Evolutionary conservation across 53 echinoderm and acorn worm species (phyloP).

Genomic region (Henricia sp.): DNA sequence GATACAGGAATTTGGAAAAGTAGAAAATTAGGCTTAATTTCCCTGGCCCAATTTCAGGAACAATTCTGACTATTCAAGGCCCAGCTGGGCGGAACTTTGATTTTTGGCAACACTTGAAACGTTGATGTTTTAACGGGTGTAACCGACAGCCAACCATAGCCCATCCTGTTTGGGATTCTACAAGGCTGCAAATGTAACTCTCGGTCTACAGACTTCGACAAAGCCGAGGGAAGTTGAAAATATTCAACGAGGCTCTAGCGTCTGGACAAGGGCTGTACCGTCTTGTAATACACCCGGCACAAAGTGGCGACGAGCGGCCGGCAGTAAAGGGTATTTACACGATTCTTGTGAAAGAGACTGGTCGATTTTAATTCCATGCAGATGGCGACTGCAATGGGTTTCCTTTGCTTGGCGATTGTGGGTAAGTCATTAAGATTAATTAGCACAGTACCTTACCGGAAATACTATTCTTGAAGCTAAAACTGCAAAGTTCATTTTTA

Average conservation of each 20-base stretch:
- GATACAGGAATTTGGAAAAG: too few relatives aligned
- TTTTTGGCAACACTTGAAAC: too few relatives aligned
- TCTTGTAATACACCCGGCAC: background rate
- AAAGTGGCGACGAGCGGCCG: background rate
- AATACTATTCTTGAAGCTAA: too few relatives aligned
- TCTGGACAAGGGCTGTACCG: background rate
- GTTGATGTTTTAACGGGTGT: background rate
- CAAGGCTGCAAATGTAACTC: background rate
- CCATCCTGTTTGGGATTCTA: background rate
- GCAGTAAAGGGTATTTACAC: too few relatives aligned
- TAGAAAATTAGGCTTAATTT: too few relatives aligned
- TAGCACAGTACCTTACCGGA: too few relatives aligned
- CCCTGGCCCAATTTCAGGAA: too few relatives aligned
- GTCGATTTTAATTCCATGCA: background rate
- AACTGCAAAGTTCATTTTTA: too few relatives aligned
- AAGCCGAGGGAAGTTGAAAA: background rate
- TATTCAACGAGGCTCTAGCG: background rate
- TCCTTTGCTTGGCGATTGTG: background rate
- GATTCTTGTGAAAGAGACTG: constrained; percentile 9
- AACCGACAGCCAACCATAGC: background rate
- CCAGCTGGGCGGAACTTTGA: too few relatives aligned
- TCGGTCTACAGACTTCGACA: background rate
- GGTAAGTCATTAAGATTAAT: background rate
- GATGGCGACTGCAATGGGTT: constrained; percentile 10
- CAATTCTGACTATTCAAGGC: too few relatives aligned